Evolutionary conservation across 2,888 invertebrate species (phyloP).

Genomic region (Cremastinae sp.): DNA sequence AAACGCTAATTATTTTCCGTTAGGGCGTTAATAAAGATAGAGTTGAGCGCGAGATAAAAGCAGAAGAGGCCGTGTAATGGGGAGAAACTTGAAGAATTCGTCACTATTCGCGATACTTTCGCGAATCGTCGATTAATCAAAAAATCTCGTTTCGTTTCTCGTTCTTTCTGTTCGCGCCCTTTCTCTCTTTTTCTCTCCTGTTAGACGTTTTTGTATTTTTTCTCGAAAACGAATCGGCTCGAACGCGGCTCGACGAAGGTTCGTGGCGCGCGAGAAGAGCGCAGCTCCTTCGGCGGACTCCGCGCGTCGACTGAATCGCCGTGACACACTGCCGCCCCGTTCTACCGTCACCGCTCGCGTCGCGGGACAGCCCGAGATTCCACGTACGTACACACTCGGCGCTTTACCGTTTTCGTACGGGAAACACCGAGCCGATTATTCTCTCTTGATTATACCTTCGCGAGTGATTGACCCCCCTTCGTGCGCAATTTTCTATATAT

Average conservation of each 20-base stretch:
- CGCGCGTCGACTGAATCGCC: slow-evolving; percentile 64
- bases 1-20: slow-evolving; percentile 49
- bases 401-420: slow-evolving; percentile 8
- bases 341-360: slow-evolving; percentile 31
- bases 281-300: slow-evolving; percentile 71
- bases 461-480: slow-evolving; percentile 28
- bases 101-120: no score
- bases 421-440: slow-evolving; percentile 23
- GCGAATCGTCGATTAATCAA: no score
- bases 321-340: slow-evolving; percentile 35
- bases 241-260: slow-evolving; percentile 26
- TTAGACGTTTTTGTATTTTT: slow-evolving; percentile 11
- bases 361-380: slow-evolving; percentile 1
- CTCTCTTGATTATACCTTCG: slow-evolving; percentile 11
- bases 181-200: slow-evolving; percentile 12
- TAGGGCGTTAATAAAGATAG: slow-evolving; percentile 2
- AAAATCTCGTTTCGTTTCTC: neutral
- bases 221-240: slow-evolving; percentile 21
- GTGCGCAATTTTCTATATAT: no score
- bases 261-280: slow-evolving; percentile 62
- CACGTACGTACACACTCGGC: neutral
- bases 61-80: neutral
- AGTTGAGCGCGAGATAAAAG: slow-evolving; percentile 50
- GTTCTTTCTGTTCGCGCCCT: slow-evolving; percentile 13
- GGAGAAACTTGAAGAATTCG: no score